Evolutionary conservation across 2,888 invertebrate species (phyloP), one percentile per base, ranked within the genome.

Genomic region (Eudemis profundana): DNA sequence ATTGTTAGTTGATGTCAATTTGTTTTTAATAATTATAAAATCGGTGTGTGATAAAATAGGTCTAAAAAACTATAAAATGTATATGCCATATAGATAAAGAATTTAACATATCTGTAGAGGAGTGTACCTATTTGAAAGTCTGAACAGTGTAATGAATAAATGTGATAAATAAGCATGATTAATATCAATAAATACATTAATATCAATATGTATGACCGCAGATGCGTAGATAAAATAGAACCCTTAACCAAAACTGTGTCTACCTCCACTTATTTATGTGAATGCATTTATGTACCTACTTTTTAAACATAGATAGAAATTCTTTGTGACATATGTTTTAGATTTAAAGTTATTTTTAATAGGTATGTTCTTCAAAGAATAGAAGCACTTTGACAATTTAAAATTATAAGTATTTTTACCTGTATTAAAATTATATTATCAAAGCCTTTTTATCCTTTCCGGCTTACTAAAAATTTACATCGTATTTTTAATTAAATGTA

Each of bases 41-140:
- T 60, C 50, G 21, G 21, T 46, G 54, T 57, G 63, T 64, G 65
- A 65, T 65, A 66, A 29, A 51, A 36, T 50, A 62, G 62, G 62
- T 57, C 66, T 61, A 66, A 66, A 65, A n/a, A 23, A 46, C 10
- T 38, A 36, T 4, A 38, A 54, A 42, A 23, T 14, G 17, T 49
- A 50, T 33, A 12, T 36, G 3, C 21, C 12, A 27, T 10, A 19
- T 54, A 54, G 19, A 29, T 59, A 65, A 65, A 65, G 59, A 65
- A 65, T 65, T 65, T 65, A 19, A 65, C 65, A 65, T 65, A 65
- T 65, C 65, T 60, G 15, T 60, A 46, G 17, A 17, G 46, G 19
- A 51, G 44, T 12, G 36, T 53, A 46, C 36, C n/a, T n/a, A n/a
- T 47, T 27, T 47, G 23, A 19, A 65, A 65, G 65, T 65, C 65